Evolutionary conservation across 2,113 vertebrate species (phyloP), one percentile per base, ranked within the genome.

Genomic region (Gallinago paraguaiae): DNA sequence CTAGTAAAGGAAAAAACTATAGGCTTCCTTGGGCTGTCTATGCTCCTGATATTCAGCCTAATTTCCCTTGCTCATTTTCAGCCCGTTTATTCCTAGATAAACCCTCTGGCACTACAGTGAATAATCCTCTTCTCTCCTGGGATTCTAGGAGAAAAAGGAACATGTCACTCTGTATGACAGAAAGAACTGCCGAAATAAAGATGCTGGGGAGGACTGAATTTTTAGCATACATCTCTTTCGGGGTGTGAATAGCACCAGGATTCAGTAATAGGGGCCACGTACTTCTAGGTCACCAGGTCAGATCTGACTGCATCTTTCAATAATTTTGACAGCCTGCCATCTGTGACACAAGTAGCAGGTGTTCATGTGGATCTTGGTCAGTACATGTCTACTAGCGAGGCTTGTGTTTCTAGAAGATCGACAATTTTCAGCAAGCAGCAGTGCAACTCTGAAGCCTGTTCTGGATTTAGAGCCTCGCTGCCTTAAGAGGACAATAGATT

Each of bases 61-160:
- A 86, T 87, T 96, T 92, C 86, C 81, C 54, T 86, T 96, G 95
- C 86, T 95, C 95, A 90, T 96, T 97, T 95, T 95, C 90, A 97
- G 95, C 72, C 77, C 70, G 76, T 93, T 95, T 96, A 96, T 95
- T 94, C 93, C 80, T 68, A 75, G 82, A 94, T 94, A 96, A 93
- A 86, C 92, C 90, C 92, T 69, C 76, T 79, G 86, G 92, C 83
- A 64, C 88, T 90, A 5, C 72, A 86, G 67, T 82, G 96, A 93
- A 86, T 95, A 97, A 97, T 93, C 92, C 60, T 39, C 76, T 83
- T 78, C 88, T 75, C 93, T 72, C 95, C 10, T 72, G 96, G 90
- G 95, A 94, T 82, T 69, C 61, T 7, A 45, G 69, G 61, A 57
- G 54, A 96, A 97, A 97, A 88, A 45, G 77, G 93, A 96, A 96